These are phyloP conservation scores for Allacma fusca DNA, from an alignment of 2,888 invertebrate species.

Conservation along the genomic window DNA sequence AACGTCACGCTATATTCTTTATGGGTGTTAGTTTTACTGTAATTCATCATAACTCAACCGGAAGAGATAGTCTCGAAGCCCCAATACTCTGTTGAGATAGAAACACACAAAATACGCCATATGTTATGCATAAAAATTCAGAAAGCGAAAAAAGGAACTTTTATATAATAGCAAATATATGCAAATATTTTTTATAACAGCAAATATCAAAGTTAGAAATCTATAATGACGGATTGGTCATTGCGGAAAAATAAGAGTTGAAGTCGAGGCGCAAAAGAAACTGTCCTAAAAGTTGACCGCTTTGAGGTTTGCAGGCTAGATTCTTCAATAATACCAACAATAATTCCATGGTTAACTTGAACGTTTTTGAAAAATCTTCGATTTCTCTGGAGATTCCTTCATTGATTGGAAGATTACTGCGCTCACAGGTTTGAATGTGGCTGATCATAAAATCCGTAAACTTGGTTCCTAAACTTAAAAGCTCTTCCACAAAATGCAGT, in stretches of 20 bases:
- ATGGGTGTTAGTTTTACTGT: too few species aligned
- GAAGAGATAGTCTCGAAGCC: too few species aligned
- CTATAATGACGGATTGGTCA: conserved; percentile 1
- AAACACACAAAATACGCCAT: too few species aligned
- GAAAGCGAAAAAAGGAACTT: too few species aligned
- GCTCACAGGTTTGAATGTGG: conserved; percentile 54
- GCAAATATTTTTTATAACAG: too few species aligned
- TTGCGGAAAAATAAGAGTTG: conserved; percentile 58
- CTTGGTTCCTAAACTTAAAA: conserved; percentile 55
- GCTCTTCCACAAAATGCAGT: conserved; percentile 55
- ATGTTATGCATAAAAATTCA: too few species aligned
- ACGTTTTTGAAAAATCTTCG: conserved; percentile 50
- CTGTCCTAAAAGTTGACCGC: conserved; percentile 57
- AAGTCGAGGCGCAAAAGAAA: conserved; percentile 60
- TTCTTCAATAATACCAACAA: conserved; percentile 56
- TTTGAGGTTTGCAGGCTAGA: conserved; percentile 54
- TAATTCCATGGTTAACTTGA: conserved; percentile 57
- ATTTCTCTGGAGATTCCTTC: conserved; percentile 59
- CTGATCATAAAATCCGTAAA: conserved; percentile 52
- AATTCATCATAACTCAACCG: too few species aligned
- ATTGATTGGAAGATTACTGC: conserved; percentile 52
- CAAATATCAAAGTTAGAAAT: too few species aligned
- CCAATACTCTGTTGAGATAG: too few species aligned
- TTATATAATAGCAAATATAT: too few species aligned
- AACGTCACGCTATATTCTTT: too few species aligned